Conservation (phyloP, 2,113 vertebrate genomes). For the Sceloporus tristichus region DNA sequence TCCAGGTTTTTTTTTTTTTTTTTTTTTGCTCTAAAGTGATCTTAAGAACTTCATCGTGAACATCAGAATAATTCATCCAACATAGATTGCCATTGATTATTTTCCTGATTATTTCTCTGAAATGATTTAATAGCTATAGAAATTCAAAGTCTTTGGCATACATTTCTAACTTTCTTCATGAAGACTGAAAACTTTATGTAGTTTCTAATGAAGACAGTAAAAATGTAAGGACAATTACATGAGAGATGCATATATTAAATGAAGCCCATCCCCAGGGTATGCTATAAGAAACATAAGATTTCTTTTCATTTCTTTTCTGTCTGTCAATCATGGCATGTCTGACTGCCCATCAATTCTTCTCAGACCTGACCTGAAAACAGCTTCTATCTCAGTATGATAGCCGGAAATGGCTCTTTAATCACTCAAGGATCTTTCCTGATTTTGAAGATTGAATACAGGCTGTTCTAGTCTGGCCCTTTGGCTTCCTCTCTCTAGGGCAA, state of each 20-base stretch:
- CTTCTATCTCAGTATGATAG: constrained; percentile 63
- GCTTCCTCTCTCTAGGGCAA: constrained; percentile 64
- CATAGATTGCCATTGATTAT: constrained; percentile 56
- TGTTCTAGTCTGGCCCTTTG: constrained; percentile 35
- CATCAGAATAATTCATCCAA: constrained; percentile 53
- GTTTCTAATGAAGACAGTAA: constrained; percentile 58
- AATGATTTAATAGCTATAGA: not conserved
- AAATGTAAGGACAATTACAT: constrained; percentile 49
- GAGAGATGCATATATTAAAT: constrained; percentile 54
- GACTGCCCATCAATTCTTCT: constrained; percentile 63
- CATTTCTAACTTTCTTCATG: constrained; percentile 69
- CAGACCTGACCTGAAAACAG: constrained; percentile 66
- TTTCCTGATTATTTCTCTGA: constrained; percentile 48
- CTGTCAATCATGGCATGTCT: constrained; percentile 67
- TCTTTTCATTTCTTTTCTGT: not conserved
- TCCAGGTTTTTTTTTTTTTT: not conserved
- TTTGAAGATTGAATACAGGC: constrained; percentile 69
- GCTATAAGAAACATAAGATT: constrained; percentile 44
- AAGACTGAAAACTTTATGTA: constrained; percentile 60
- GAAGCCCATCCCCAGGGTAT: constrained; percentile 58
- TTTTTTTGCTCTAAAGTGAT: not conserved
- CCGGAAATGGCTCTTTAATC: constrained; percentile 74
- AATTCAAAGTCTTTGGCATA: constrained; percentile 16
- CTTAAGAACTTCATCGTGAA: not conserved
- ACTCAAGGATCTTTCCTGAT: constrained; percentile 68